A percentile compares a stretch with the other conserved stretches of the same genome.
Conservation (phyloP, 2,797 vertebrate species). For the Coendou prehensilis region DNA sequence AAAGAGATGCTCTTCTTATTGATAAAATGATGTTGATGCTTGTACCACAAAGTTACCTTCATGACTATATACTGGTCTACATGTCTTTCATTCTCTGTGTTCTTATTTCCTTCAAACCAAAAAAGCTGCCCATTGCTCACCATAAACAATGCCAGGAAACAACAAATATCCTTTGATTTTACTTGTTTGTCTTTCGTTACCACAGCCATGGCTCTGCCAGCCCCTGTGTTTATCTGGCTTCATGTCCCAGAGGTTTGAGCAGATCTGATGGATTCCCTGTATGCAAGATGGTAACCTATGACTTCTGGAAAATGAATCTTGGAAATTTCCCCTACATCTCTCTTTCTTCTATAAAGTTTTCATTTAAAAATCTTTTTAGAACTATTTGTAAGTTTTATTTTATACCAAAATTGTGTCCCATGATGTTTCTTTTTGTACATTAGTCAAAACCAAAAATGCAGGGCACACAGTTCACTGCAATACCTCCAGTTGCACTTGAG, state of each 20-base stretch:
- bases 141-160: neutral
- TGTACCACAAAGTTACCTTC: neutral
- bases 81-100: neutral
- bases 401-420: neutral
- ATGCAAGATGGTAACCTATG: neutral
- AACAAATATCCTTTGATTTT: neutral
- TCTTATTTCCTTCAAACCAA: neutral
- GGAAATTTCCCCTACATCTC: too few relatives aligned
- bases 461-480: neutral
- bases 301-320: neutral
- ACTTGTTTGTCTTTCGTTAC: neutral
- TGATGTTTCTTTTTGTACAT: neutral
- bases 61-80: neutral
- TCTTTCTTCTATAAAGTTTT: neutral
- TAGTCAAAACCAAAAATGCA: neutral
- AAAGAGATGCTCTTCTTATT: neutral
- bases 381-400: neutral
- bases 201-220: rapidly evolving
- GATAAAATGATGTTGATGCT: neutral
- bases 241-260: neutral
- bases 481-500: neutral
- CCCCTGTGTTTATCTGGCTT: neutral
- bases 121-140: neutral
- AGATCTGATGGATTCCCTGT: rapidly evolving
- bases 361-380: neutral